A percentile compares a stretch with the other conserved stretches of the same genome.
Conservation (phyloP, 2,113 vertebrate genomes). For the Nerophis ophidion region DNA sequence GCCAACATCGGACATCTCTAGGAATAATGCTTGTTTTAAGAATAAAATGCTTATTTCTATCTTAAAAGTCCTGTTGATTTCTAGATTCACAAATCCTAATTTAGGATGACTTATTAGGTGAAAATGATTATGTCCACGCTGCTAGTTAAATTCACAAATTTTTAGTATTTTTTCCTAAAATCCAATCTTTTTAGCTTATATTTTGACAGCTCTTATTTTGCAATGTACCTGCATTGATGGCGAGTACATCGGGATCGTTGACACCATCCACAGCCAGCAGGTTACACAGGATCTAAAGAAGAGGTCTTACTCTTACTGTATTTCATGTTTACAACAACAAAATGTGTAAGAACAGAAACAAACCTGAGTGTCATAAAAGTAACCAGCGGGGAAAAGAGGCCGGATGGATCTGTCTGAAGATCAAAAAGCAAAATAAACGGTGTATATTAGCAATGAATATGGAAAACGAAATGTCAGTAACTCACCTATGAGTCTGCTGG, state of each 20-base stretch:
- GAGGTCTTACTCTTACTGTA: neutral
- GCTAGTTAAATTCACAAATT: too few relatives aligned
- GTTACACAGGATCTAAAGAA: slow-evolving; percentile 86
- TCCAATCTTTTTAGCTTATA: too few relatives aligned
- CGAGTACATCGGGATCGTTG: slow-evolving; percentile 90
- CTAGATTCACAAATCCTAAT: too few relatives aligned
- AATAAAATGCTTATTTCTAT: too few relatives aligned
- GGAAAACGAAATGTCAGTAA: neutral
- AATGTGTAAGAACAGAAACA: slow-evolving; percentile 35
- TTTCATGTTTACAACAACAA: neutral
- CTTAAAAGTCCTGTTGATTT: too few relatives aligned
- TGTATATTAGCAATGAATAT: neutral
- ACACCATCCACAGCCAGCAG: slow-evolving; percentile 91
- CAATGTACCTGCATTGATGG: slow-evolving; percentile 89
- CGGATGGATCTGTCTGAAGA: slow-evolving; percentile 85
- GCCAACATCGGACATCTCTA: too few relatives aligned
- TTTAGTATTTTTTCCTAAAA: too few relatives aligned
- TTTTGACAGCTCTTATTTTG: too few relatives aligned
- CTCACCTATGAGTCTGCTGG: slow-evolving; percentile 91
- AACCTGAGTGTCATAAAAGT: slow-evolving; percentile 98
- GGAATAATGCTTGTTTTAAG: too few relatives aligned
- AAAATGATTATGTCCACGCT: too few relatives aligned
- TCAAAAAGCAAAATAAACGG: slow-evolving; percentile 27
- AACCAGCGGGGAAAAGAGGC: slow-evolving; percentile 90
- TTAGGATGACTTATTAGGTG: too few relatives aligned